Evolutionary conservation across 2,888 invertebrate species (phyloP).

Genomic region (Caenorhabditis sp.): DNA sequence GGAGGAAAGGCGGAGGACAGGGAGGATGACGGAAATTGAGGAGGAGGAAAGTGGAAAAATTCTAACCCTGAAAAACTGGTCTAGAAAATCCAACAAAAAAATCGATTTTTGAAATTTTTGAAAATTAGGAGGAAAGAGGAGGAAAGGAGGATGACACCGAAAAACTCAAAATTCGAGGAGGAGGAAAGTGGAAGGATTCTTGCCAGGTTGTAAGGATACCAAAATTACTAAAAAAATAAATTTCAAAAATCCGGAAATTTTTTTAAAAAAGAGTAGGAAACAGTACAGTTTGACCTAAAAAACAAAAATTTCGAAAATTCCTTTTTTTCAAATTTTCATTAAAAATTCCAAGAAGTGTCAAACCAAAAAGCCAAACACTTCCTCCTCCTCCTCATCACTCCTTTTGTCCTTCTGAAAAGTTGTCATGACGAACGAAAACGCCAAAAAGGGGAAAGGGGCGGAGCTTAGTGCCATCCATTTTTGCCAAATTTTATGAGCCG

Average conservation of each 20-base stretch:
- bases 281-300: conserved; percentile 1
- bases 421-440: conserved; percentile 3
- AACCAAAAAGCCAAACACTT: too few species aligned
- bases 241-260: too few species aligned
- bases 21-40: too few species aligned
- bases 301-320: not conserved
- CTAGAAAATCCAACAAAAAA: not conserved
- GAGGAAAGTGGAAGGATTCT: too few species aligned
- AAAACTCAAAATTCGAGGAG: too few species aligned
- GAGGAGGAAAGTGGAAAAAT: not conserved
- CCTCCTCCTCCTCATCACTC: not conserved
- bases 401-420: not conserved
- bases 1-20: too few species aligned
- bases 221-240: too few species aligned
- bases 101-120: not conserved
- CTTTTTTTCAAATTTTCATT: not conserved
- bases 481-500: conserved; percentile 7
- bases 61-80: not conserved
- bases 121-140: too few species aligned
- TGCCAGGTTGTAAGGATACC: too few species aligned
- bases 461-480: not conserved
- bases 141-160: too few species aligned
- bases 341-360: conserved; percentile 23
- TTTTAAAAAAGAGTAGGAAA: not conserved
- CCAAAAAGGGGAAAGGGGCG: not conserved